Percentiles rank a stretch among this genome's conserved stretches.
These are phyloP conservation scores for Stegastes partitus DNA, from an alignment of 2,113 vertebrate genomes.

Conservation along the genomic window DNA sequence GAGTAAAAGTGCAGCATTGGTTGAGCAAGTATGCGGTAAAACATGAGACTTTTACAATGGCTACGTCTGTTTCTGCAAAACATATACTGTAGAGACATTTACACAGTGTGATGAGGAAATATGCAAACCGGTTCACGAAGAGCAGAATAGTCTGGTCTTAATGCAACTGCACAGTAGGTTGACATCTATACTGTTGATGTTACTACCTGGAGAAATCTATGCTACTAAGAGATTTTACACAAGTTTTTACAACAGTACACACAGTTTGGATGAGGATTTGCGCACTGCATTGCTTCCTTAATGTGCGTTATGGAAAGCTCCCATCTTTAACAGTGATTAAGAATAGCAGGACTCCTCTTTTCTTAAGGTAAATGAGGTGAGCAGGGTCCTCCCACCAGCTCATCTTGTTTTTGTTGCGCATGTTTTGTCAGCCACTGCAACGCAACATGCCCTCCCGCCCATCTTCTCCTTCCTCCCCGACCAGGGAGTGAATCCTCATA, in stretches of 20 bases:
- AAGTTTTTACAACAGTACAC: conserved; percentile 55
- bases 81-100: conserved; percentile 68
- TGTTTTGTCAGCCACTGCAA: conserved; percentile 50
- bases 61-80: conserved; percentile 75
- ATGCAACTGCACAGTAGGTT: conserved; percentile 67
- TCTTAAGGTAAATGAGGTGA: conserved; percentile 76
- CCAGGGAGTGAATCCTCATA: conserved; percentile 67
- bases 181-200: conserved; percentile 69
- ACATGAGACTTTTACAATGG: conserved; percentile 74
- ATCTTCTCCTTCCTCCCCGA: conserved; percentile 37
- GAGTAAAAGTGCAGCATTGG: conserved; percentile 67
- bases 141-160: conserved; percentile 62
- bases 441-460: conserved; percentile 7
- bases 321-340: conserved; percentile 73
- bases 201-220: conserved; percentile 66
- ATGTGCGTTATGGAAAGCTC: conserved; percentile 67
- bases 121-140: conserved; percentile 60
- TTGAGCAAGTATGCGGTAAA: conserved; percentile 63
- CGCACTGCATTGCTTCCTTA: conserved; percentile 51
- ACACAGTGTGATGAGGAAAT: conserved; percentile 57
- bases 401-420: conserved; percentile 58
- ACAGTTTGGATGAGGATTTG: conserved; percentile 60
- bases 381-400: conserved; percentile 60
- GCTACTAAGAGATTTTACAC: conserved; percentile 69
- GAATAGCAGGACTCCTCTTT: conserved; percentile 75